A percentile compares a stretch with the other conserved stretches of the same genome.
Evolutionary conservation across 92 coral and sea anemone genomes (phyloP).

Genomic region (Galaxea fascicularis): DNA sequence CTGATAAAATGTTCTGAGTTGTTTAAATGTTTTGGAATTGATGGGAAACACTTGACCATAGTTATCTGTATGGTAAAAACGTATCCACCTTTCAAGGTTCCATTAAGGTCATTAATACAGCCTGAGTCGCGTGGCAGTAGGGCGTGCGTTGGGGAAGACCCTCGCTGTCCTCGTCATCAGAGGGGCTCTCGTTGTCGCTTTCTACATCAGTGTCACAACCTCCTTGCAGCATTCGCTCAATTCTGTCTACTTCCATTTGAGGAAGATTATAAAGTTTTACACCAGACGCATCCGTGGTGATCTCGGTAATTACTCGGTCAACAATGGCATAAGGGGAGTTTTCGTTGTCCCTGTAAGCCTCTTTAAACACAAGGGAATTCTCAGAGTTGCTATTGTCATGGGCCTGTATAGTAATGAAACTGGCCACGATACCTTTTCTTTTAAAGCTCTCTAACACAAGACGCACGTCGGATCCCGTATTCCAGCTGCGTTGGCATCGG

Average conservation of each 20-base stretch:
- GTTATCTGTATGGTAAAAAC: not conserved
- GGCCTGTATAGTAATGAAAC: constrained; percentile 44
- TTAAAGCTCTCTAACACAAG: constrained; percentile 54
- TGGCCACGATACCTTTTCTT: constrained; percentile 48
- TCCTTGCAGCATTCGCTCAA: constrained; percentile 49
- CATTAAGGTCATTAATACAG: constrained; percentile 6
- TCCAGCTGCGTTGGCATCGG: constrained; percentile 53
- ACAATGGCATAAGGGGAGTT: constrained; percentile 59
- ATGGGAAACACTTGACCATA: not conserved
- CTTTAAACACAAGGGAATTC: constrained; percentile 47
- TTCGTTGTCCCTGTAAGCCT: constrained; percentile 65
- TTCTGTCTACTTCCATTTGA: constrained; percentile 60
- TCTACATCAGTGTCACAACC: constrained; percentile 61
- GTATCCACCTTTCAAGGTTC: constrained; percentile 13
- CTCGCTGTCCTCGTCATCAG: constrained; percentile 21
- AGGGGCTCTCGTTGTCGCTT: constrained; percentile 28
- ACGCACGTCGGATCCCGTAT: constrained; percentile 49
- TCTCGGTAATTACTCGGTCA: constrained; percentile 43
- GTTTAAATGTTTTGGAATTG: not conserved
- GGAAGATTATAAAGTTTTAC: constrained; percentile 54
- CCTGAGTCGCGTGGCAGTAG: constrained; percentile 51
- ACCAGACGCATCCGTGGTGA: constrained; percentile 39
- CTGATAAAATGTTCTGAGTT: not conserved
- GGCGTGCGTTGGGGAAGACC: constrained; percentile 38
- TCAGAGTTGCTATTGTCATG: constrained; percentile 59